A percentile compares a stretch with the other conserved stretches of the same genome.
Conservation (phyloP, 2,888 invertebrate genomes). For the Megastigmus dorsalis region DNA sequence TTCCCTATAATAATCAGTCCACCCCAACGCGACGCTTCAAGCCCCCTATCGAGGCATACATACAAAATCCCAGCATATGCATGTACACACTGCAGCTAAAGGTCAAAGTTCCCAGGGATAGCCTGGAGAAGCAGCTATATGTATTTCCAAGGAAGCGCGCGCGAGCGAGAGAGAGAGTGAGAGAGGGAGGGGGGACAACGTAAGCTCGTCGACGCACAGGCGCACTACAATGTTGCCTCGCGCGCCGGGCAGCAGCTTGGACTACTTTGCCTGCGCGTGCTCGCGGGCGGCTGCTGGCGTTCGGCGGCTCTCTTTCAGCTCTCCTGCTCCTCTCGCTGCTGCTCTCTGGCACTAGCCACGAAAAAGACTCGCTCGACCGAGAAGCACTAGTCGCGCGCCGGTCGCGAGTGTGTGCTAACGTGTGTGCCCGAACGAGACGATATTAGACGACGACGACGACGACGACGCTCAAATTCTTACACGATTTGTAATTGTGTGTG, state of each 20-base stretch:
- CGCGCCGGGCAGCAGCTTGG: slow-evolving; percentile 10
- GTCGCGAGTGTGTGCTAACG: slow-evolving; percentile 66
- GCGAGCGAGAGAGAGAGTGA: too few species aligned
- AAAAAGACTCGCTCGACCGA: too few species aligned
- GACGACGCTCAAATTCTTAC: background rate
- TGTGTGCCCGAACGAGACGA: slow-evolving; percentile 39
- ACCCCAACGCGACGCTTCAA: background rate
- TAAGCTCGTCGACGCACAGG: background rate
- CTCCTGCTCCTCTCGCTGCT: background rate
- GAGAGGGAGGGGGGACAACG: too few species aligned
- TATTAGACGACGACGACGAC: background rate
- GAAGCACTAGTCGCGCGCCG: slow-evolving; percentile 72
- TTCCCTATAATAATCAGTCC: background rate
- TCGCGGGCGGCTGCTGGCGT: background rate
- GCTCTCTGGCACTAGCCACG: background rate
- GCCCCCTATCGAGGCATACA: background rate
- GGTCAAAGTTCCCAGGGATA: slow-evolving; percentile 45
- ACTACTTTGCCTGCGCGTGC: slow-evolving; percentile 32
- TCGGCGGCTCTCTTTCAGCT: slow-evolving; percentile 17
- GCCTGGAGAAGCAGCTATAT: background rate
- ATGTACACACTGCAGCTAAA: background rate
- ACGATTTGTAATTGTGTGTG: too few species aligned
- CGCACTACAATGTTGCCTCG: too few species aligned
- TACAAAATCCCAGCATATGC: background rate
- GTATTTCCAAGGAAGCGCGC: background rate